phyloP scores from a whole-genome alignment of 2,113 vertebrate species.

The Plecotus auritus region DNA sequence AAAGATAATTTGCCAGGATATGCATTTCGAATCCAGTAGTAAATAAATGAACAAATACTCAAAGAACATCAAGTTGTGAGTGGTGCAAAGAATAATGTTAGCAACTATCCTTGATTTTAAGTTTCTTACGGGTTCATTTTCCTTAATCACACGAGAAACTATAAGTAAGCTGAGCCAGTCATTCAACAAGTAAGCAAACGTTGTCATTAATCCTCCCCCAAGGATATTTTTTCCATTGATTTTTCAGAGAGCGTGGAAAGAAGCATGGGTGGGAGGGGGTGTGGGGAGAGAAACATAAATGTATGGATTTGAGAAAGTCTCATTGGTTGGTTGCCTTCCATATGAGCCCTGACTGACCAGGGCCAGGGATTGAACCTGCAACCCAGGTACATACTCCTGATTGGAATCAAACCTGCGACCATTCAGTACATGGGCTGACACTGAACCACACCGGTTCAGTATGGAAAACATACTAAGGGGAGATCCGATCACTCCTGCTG shows the following conservation, averaged over 20 bases:
- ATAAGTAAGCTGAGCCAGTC: background rate
- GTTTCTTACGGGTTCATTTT: background rate
- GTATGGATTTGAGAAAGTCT: too few species aligned
- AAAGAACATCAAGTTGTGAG: constrained; percentile 23
- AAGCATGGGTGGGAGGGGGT: too few species aligned
- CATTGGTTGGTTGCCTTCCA: too few species aligned
- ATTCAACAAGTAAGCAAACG: constrained; percentile 1
- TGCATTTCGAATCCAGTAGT: background rate
- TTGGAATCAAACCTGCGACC: too few species aligned
- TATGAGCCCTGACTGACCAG: too few species aligned
- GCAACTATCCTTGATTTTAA: constrained; percentile 2
- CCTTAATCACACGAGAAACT: constrained; percentile 24
- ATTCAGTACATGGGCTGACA: too few species aligned
- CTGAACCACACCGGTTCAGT: background rate
- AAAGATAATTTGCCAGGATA: constrained; percentile 20
- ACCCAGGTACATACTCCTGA: too few species aligned
- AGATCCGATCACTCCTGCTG: background rate
- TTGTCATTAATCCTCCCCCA: too few species aligned
- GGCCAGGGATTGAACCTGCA: too few species aligned
- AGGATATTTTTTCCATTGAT: too few species aligned
- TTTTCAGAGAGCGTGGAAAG: too few species aligned
- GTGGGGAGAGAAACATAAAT: too few species aligned
- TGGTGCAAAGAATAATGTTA: background rate
- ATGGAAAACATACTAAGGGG: background rate
- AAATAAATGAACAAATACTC: background rate